phyloP scores from a whole-genome alignment of 2,113 vertebrate genomes.

The Oxygymnocypris stewartii region DNA sequence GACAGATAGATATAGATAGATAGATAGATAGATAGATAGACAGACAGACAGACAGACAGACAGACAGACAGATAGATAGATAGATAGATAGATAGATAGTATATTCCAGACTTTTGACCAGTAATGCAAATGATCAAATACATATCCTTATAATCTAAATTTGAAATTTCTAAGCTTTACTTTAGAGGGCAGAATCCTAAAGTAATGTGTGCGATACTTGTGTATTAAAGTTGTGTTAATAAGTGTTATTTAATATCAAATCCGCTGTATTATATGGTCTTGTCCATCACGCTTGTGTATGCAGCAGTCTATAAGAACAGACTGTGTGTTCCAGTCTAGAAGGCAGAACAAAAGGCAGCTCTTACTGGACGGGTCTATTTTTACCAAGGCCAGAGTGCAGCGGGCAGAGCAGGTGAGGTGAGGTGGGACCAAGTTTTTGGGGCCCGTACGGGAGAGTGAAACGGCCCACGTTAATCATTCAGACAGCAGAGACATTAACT shows the following conservation, averaged over 20 bases:
- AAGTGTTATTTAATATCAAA: not conserved
- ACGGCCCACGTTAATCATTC: slow-evolving; percentile 73
- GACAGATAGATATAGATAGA: too few relatives aligned
- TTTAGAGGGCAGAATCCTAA: not conserved
- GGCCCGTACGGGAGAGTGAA: slow-evolving; percentile 67
- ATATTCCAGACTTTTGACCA: too few relatives aligned
- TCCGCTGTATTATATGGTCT: not conserved
- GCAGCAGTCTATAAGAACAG: slow-evolving; percentile 52
- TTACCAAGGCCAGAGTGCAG: slow-evolving; percentile 72
- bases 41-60: too few relatives aligned
- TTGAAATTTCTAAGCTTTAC: too few relatives aligned
- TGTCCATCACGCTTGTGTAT: slow-evolving; percentile 42
- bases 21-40: too few relatives aligned
- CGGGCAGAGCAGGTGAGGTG: slow-evolving; percentile 65
- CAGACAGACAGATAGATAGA: too few relatives aligned
- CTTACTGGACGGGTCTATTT: slow-evolving; percentile 69
- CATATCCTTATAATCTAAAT: too few relatives aligned
- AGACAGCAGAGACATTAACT: slow-evolving; percentile 76
- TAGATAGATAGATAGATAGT: too few relatives aligned
- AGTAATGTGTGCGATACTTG: not conserved
- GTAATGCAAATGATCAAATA: too few relatives aligned
- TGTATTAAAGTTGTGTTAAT: not conserved
- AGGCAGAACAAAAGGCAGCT: slow-evolving; percentile 58
- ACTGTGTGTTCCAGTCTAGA: slow-evolving; percentile 49
- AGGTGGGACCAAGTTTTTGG: slow-evolving; percentile 68